Percentiles rank a stretch among this genome's conserved stretches.
phyloP scores from a whole-genome alignment of 2,113 vertebrate species.

The Cyprinus carpio region DNA sequence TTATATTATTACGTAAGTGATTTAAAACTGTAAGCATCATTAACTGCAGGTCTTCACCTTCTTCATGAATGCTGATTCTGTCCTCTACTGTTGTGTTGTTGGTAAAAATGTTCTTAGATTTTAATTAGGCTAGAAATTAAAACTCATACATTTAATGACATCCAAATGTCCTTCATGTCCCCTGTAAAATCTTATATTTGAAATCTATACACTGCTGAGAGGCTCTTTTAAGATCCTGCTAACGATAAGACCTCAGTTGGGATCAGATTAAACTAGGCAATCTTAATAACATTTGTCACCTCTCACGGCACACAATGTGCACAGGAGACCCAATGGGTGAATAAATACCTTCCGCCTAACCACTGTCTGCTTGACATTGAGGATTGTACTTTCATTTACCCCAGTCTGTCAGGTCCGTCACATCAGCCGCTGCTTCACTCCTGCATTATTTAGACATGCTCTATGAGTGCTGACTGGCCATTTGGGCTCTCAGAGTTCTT shows the following conservation, averaged over 20 bases:
- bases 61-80: neutral
- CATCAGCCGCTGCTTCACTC: neutral
- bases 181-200: neutral
- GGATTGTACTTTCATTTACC: neutral
- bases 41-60: constrained; percentile 8
- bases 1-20: neutral
- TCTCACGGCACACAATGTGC: neutral
- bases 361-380: neutral
- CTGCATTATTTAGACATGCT: constrained; percentile 15
- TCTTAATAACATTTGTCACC: constrained; percentile 19
- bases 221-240: neutral
- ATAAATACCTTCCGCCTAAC: neutral
- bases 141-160: neutral
- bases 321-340: constrained; percentile 7
- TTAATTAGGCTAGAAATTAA: neutral
- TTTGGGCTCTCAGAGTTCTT: neutral
- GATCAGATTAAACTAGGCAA: neutral
- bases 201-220: constrained; percentile 16
- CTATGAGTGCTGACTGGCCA: neutral
- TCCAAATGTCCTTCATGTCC: neutral
- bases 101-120: neutral
- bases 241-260: neutral
- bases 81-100: neutral
- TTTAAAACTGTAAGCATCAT: neutral
- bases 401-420: constrained; percentile 12